Base-by-base conservation (phyloP, 2,888 invertebrate genomes). In the Lissocephala sabroskyi region DNA sequence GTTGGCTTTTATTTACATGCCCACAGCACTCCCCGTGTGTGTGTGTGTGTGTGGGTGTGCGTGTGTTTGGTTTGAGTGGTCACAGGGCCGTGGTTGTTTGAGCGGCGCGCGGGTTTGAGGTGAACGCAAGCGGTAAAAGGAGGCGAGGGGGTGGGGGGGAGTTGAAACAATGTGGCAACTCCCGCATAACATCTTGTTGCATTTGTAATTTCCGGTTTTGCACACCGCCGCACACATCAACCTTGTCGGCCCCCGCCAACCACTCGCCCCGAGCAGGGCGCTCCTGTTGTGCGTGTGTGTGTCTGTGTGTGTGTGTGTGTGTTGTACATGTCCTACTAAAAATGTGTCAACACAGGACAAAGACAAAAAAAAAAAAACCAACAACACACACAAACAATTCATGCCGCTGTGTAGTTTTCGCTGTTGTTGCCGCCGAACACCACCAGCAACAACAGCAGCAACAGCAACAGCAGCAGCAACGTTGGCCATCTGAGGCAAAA, bases 181-280 rank as follows among this genome's bases (percentile, higher is more conserved):
- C 60, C 53, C 56, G 57, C 66, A 60, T 53, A 66, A 75, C 71
- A 75, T 75, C 67, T 78, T 75, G 79, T 75, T 78, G 79, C 68
- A 75, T 67, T 78, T 76, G 61, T 54, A 66, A 75, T 78, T 70
- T 70, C 76, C 68, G 79, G 68, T 63, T 60, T 63, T 42, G 49
- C 54, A 55, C 56, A 52, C 53, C 45, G 48, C 37, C 56, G 17
- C 45, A 28, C 32, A 41, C 40, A 33, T 33, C 33, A 30, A 11
- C 19, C 23, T 23, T 16, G n/a, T n/a, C n/a, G n/a, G n/a, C n/a
- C n/a, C n/a, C n/a, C n/a, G n/a, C n/a, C n/a, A n/a, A n/a, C n/a
- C n/a, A n/a, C n/a, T n/a, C n/a, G n/a, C n/a, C n/a, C n/a, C n/a
- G n/a, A n/a, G n/a, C n/a, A n/a, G n/a, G n/a, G n/a, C n/a, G n/a